Base-by-base conservation (phyloP, 1,140 invertebrate genomes). In the Episyrphus balteatus region DNA sequence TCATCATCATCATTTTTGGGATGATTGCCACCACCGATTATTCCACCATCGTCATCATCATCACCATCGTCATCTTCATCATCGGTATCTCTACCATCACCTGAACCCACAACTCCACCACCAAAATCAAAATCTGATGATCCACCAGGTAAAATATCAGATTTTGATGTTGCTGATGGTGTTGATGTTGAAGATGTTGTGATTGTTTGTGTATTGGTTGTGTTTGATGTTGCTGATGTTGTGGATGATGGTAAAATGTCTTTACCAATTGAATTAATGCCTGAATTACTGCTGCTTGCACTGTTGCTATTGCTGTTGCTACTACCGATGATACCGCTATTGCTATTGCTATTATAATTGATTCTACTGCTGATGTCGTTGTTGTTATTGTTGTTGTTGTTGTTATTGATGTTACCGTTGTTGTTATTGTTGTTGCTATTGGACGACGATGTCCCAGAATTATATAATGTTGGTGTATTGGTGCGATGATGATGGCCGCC, bases 251-350 rank as follows among this genome's bases (percentile, higher is more conserved):
- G 14, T 34, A 15, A 37, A 47, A n/a, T 37, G 36, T 65, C 54
- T 58, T 65, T 65, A 65, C 62, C 62, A 59, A 65, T 65, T 65
- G 62, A 45, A 53, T 53, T 53, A 44, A 53, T 54, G 51, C 57
- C 61, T 47, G 45, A 44, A 47, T 51, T 51, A 59, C 53, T 60
- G 56, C 57, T 57, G 45, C 21, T 26, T 26, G 21, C 3, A 26
- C 21, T 26, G 21, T 54, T 59, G 51, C 57, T 56, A 57, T 44
- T 52, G 52, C 54, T 59, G 55, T 57, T 61, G 59, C 59, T 61
- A 55, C 59, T 64, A 64, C 62, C 62, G 65, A 64, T 64, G 61
- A 65, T 65, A 56, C 58, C 62, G 62, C 62, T 56, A 60, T 58
- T 58, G 59, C 55, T 58, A 51, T 56, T 51, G 56, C 58, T 58